Evolutionary conservation across 2,888 invertebrate species (phyloP).

Genomic region (Tenthredo notha): DNA sequence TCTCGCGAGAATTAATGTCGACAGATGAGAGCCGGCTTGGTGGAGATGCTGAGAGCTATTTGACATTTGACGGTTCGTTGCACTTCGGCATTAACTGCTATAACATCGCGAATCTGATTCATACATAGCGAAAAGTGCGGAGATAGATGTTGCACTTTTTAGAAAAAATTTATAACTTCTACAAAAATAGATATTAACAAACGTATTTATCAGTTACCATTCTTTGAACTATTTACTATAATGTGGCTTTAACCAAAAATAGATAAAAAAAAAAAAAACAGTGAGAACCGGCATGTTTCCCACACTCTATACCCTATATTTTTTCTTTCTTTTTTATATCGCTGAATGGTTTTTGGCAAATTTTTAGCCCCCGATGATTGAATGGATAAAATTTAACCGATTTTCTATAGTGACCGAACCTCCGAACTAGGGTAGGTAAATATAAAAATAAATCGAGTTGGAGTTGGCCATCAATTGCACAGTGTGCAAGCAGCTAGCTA

Average conservation of each 20-base stretch:
- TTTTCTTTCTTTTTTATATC: neutral
- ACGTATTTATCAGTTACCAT: too few species aligned
- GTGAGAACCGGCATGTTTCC: too few species aligned
- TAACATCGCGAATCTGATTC: neutral
- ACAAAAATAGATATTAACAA: too few species aligned
- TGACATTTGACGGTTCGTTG: constrained; percentile 7
- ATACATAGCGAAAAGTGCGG: too few species aligned
- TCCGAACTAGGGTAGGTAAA: neutral
- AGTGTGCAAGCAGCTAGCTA: neutral
- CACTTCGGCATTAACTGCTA: constrained; percentile 10
- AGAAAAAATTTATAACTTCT: too few species aligned
- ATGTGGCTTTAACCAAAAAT: too few species aligned
- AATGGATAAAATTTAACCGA: neutral
- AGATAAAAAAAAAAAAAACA: too few species aligned
- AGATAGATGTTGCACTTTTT: too few species aligned
- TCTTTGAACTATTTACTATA: too few species aligned
- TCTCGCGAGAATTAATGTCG: constrained; percentile 10
- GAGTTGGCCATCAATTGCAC: neutral
- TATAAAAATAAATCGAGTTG: neutral
- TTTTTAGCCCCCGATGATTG: neutral
- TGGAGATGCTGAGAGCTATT: neutral
- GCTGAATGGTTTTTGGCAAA: neutral
- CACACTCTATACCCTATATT: too few species aligned
- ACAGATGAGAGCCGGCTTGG: neutral
- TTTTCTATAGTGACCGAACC: neutral